Base-by-base conservation (phyloP, 2,888 invertebrate species). In the Geophilus truncorum region DNA sequence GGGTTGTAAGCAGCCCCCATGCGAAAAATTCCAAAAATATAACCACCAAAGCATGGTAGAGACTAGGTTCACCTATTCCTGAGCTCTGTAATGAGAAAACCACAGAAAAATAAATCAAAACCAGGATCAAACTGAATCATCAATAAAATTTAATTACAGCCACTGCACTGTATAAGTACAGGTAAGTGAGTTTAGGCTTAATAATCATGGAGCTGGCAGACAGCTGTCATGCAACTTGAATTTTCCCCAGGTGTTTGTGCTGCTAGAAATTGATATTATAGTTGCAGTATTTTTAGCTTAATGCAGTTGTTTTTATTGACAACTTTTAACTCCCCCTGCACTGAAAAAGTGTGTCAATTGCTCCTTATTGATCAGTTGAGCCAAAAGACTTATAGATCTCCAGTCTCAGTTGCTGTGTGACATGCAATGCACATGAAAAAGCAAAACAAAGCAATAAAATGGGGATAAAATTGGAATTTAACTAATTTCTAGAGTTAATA, bases 11-110 rank as follows among this genome's bases (percentile, higher is more conserved):
- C 84, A 99, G 91, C 80, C 99, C 99, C 98, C 99, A 99, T 84
- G 98, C 97, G 90, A 99, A 99, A 90, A 98, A 99, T 90, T 99
- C 99, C 89, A 99, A 90, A 90, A 99, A 99, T 89, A 99, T 99
- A 86, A 99, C 97, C 87, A 99, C 94, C 87, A 99, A 90, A 83
- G 99, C 99, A 92, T 99, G 99, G 89, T 96, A 97, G 83, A 99
- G 94, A 87, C 96, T 96, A 83, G 99, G 97, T 88, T 94, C 93
- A 84, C 96, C 96, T 87, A 96, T 93, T 12, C 85, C 85, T 23
- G 84, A 84, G 78, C 82, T 83, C 84, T 84, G 80, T 76, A 81
- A 82, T 78, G 81, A 40, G 0, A 80, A 77, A 1, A 32, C 57
- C n/a, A 62, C 2, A 62, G 21, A 62, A 18, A 6, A 62, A 23